Conservation (phyloP, 2,797 vertebrate genomes). For the Syncerus caffer region DNA sequence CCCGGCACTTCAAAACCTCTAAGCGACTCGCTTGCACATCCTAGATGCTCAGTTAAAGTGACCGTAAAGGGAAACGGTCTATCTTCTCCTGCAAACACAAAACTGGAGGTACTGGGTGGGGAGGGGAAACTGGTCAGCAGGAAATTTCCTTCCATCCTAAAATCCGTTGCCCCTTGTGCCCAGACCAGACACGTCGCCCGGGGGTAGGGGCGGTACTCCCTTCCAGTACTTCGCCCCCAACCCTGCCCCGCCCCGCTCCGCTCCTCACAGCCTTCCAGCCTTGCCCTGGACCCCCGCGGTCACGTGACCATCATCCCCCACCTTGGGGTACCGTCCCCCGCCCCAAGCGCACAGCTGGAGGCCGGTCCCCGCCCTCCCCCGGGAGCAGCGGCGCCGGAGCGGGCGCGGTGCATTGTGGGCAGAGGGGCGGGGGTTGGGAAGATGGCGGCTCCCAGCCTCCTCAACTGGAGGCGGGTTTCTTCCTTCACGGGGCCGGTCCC, state of each 20-base stretch:
- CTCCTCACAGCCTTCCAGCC: not conserved
- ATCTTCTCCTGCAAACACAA: not conserved
- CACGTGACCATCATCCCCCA: not conserved
- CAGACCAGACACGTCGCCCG: not conserved
- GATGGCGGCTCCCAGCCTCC: slow-evolving; percentile 83
- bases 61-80: not conserved
- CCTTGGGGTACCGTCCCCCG: not conserved
- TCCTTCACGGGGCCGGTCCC: slow-evolving; percentile 92
- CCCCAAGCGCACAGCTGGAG: slow-evolving; percentile 53
- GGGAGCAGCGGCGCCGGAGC: slow-evolving; percentile 34
- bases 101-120: too few species aligned
- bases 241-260: too few species aligned
- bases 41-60: not conserved
- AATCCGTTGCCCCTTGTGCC: rapidly evolving
- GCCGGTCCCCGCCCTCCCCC: slow-evolving; percentile 21
- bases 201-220: not conserved
- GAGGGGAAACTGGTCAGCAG: rapidly evolving
- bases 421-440: slow-evolving; percentile 80
- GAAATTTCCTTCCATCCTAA: not conserved
- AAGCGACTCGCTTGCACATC: not conserved
- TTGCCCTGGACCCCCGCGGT: not conserved
- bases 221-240: rapidly evolving
- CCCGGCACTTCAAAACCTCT: not conserved
- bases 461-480: slow-evolving; percentile 91
- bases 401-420: slow-evolving; percentile 83